Evolutionary conservation across 2,888 invertebrate species (phyloP).

Genomic region (Stenolophus ochropezus): DNA sequence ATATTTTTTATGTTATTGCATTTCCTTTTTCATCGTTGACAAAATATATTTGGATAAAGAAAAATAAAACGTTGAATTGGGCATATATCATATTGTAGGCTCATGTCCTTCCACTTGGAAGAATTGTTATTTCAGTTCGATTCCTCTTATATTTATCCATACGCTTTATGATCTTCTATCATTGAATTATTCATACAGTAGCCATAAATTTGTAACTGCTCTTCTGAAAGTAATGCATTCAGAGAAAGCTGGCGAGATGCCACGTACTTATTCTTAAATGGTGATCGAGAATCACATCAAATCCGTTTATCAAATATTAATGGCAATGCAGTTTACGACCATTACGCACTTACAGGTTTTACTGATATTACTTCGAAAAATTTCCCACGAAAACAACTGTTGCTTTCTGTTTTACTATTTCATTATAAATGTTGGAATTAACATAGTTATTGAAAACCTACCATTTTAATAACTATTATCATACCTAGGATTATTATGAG

Average conservation of each 20-base stretch:
- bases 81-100: constrained; percentile 11
- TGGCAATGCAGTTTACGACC: background rate
- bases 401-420: background rate
- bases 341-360: background rate
- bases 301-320: constrained; percentile 17
- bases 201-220: constrained; percentile 43
- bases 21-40: background rate
- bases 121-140: constrained; percentile 45
- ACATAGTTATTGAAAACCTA: no score
- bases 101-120: constrained; percentile 37
- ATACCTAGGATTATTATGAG: no score
- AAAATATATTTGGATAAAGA: background rate
- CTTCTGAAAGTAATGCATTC: constrained; percentile 40
- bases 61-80: background rate
- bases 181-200: constrained; percentile 45
- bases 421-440: no score
- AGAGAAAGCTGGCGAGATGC: constrained; percentile 8
- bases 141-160: constrained; percentile 44
- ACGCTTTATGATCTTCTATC: constrained; percentile 41
- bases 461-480: no score
- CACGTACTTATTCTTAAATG: constrained; percentile 27
- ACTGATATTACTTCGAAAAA: background rate
- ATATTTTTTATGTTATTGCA: background rate
- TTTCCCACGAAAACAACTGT: background rate
- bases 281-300: background rate